These are phyloP conservation scores for Pampusana beccarii DNA, from an alignment of 2,113 vertebrate species.

Conservation along the genomic window DNA sequence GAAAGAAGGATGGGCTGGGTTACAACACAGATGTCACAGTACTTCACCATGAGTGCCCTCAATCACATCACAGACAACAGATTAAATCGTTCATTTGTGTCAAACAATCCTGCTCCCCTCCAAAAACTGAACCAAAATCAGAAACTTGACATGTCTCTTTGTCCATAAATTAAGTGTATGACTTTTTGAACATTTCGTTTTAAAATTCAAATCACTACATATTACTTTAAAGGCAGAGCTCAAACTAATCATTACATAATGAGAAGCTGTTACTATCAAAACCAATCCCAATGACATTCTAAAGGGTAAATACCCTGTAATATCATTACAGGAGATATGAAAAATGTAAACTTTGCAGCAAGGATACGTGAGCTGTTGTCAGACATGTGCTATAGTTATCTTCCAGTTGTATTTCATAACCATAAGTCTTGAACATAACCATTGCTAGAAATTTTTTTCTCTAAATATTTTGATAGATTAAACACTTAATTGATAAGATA, in stretches of 20 bases:
- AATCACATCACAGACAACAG: background rate
- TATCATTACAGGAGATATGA: background rate
- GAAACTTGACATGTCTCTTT: too few relatives aligned
- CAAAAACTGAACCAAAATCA: too few relatives aligned
- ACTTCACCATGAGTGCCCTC: background rate
- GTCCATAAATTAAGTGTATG: too few relatives aligned
- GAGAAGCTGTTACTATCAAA: background rate
- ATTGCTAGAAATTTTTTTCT: background rate
- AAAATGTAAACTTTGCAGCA: background rate
- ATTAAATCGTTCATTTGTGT: background rate
- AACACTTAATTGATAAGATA: background rate
- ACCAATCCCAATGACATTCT: background rate
- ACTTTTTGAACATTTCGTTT: background rate
- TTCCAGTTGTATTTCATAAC: background rate
- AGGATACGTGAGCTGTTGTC: accelerated
- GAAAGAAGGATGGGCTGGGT: background rate
- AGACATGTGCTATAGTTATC: background rate
- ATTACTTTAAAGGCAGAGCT: background rate
- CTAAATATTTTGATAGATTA: background rate
- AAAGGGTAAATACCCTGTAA: background rate
- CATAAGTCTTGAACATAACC: background rate
- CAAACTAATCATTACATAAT: background rate
- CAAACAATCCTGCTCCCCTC: background rate
- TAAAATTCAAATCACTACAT: background rate
- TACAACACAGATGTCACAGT: background rate